A percentile compares a stretch with the other conserved stretches of the same genome.
Conservation (phyloP, 2,113 vertebrate species). For the Oryzias celebensis region DNA sequence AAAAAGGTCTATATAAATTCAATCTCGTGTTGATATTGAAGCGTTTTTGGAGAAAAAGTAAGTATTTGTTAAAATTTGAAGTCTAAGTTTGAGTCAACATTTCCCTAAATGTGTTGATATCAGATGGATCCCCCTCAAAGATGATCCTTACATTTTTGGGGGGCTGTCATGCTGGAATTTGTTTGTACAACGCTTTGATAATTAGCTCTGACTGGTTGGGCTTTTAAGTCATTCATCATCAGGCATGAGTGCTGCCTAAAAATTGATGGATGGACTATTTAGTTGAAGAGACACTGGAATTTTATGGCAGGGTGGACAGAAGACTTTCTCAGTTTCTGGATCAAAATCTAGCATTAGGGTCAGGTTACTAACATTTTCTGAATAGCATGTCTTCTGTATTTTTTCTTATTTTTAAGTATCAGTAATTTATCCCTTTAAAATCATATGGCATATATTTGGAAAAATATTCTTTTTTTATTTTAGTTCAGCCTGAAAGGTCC, state of each 20-base stretch:
- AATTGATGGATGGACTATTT: constrained; percentile 53
- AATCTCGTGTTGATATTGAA: background rate
- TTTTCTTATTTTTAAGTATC: no score
- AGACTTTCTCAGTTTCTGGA: background rate
- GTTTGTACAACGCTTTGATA: constrained; percentile 66
- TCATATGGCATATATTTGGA: no score
- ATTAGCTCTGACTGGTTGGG: constrained; percentile 65
- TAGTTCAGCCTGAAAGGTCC: no score
- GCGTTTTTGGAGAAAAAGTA: background rate
- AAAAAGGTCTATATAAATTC: no score
- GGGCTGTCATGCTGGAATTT: constrained; percentile 35
- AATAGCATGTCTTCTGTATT: no score
- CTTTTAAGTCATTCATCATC: constrained; percentile 68
- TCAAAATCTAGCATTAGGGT: background rate
- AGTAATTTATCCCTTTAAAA: no score
- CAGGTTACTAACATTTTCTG: background rate
- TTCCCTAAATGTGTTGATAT: constrained; percentile 13
- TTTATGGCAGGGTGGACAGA: constrained; percentile 14
- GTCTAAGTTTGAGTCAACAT: background rate
- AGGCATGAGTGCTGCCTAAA: constrained; percentile 33
- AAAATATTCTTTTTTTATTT: no score
- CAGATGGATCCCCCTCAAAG: constrained; percentile 30
- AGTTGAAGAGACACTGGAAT: constrained; percentile 28
- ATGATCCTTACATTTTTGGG: constrained; percentile 38
- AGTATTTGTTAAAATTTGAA: no score